Evolutionary conservation across 2,888 invertebrate genomes (phyloP).

Genomic region (Hesperia comma): DNA sequence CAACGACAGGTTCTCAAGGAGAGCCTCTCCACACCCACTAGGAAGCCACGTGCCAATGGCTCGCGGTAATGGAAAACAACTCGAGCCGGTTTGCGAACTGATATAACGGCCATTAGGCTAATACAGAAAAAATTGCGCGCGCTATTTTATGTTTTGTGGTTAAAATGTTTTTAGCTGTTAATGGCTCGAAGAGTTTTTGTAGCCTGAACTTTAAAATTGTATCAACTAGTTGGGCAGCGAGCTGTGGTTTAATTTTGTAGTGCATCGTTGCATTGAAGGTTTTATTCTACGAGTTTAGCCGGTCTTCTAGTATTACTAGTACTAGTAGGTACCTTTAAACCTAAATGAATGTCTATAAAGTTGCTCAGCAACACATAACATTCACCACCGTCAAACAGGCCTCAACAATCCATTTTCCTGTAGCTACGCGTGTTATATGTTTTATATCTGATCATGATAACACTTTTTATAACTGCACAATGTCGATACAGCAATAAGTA

Average conservation of each 20-base stretch:
- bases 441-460: neutral
- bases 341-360: too few relatives aligned
- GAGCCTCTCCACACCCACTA: constrained; percentile 57
- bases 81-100: constrained; percentile 37
- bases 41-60: constrained; percentile 52
- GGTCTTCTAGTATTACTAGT: too few relatives aligned
- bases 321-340: too few relatives aligned
- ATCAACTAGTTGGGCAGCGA: neutral
- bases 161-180: constrained; percentile 17
- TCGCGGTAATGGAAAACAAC: constrained; percentile 38
- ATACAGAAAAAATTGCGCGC: constrained; percentile 38
- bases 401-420: neutral
- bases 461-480: neutral
- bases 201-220: neutral
- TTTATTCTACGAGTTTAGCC: neutral
- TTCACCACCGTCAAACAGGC: neutral
- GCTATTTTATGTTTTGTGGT: constrained; percentile 24
- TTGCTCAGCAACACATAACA: too few relatives aligned
- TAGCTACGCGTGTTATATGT: neutral
- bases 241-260: neutral
- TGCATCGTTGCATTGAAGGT: neutral
- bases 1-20: constrained; percentile 36
- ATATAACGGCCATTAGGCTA: constrained; percentile 39
- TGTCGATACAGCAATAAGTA: neutral
- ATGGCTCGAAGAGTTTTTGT: neutral